These are phyloP conservation scores for Caenorhabditis drosophilae DNA, from an alignment of 2,888 invertebrate genomes.

Conservation along the genomic window DNA sequence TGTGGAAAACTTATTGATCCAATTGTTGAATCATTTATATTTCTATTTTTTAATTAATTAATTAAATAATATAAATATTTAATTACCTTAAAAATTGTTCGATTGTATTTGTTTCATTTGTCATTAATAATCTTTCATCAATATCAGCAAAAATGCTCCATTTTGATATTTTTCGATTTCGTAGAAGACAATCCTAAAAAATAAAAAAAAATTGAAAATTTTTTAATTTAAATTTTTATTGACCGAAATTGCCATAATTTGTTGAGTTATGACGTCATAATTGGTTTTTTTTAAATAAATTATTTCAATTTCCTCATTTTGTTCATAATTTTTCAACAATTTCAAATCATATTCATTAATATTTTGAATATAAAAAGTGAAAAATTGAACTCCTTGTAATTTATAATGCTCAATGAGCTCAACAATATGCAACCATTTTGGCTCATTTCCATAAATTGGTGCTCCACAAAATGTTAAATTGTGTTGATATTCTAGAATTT, in stretches of 20 bases:
- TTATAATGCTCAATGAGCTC: constrained; percentile 40
- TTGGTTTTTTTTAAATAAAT: constrained; percentile 12
- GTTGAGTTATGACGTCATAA: constrained; percentile 30
- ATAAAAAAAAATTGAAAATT: neutral
- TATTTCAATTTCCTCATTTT: constrained; percentile 25
- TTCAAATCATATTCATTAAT: constrained; percentile 25
- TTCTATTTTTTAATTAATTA: constrained; percentile 7
- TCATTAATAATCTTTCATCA: constrained; percentile 36
- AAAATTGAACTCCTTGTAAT: constrained; percentile 25
- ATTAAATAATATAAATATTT: neutral
- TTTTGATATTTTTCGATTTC: constrained; percentile 24
- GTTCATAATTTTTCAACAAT: constrained; percentile 26
- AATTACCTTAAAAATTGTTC: constrained; percentile 21
- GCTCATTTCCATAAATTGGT: constrained; percentile 30
- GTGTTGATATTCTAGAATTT: constrained; percentile 25
- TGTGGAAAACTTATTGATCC: constrained; percentile 34
- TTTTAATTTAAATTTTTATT: neutral
- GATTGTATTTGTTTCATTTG: constrained; percentile 20
- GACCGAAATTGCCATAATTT: constrained; percentile 29
- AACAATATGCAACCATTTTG: constrained; percentile 32
- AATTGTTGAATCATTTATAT: constrained; percentile 16
- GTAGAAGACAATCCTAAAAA: constrained; percentile 28
- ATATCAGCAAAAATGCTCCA: constrained; percentile 40
- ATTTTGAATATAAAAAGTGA: constrained; percentile 28
- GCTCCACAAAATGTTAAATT: constrained; percentile 28